Conservation (phyloP, 2,113 vertebrate species). For the Hepsetus odoe region DNA sequence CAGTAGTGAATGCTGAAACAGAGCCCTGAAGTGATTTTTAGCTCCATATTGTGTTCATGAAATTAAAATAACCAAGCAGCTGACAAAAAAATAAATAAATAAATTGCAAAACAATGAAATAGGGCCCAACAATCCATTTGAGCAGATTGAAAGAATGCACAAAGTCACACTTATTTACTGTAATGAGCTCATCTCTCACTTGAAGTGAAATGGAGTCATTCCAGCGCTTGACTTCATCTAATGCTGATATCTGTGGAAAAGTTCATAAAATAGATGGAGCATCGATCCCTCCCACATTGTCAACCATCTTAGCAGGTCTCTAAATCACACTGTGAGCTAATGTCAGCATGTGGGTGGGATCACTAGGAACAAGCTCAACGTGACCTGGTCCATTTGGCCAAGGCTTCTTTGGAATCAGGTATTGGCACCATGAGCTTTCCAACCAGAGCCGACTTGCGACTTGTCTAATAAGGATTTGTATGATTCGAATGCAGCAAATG, state of each 20-base stretch:
- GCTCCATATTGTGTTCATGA: not conserved
- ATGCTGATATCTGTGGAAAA: conserved; percentile 54
- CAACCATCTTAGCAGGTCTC: conserved; percentile 36
- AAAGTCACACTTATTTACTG: not conserved
- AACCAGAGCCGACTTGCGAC: not conserved
- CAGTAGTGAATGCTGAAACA: not conserved
- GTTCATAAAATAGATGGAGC: conserved; percentile 48
- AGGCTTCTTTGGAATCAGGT: conserved; percentile 20
- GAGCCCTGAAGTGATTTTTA: not conserved
- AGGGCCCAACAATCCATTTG: not conserved
- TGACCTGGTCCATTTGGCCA: conserved; percentile 11
- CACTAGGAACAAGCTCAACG: conserved; percentile 32
- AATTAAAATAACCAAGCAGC: not conserved
- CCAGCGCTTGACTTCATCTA: conserved; percentile 42
- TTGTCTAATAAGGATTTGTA: conserved; percentile 19
- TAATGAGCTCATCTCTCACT: not conserved
- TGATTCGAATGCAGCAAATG: conserved; percentile 14
- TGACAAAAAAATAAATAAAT: not conserved
- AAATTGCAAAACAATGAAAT: not conserved
- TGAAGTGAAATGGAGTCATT: not conserved
- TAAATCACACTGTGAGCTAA: conserved; percentile 57
- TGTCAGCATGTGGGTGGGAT: conserved; percentile 59
- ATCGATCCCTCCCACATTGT: conserved; percentile 58
- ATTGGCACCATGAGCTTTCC: conserved; percentile 17
- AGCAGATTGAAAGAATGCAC: conserved; percentile 10